phyloP scores from a whole-genome alignment of 2,113 vertebrate genomes.

The Protobothrops flavoviridis region DNA sequence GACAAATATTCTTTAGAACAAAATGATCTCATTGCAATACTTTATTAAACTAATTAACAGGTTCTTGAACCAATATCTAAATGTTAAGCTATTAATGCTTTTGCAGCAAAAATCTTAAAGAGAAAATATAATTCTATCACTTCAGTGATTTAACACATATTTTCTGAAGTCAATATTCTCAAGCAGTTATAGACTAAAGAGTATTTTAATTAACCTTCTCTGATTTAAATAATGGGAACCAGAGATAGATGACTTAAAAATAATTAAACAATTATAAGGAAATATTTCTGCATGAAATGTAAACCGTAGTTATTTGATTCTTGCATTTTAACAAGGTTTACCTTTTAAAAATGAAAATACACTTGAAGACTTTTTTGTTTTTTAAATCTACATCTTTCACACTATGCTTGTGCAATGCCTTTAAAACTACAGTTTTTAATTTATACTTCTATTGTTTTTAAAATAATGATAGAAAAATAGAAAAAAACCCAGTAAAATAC shows the following conservation, averaged over 20 bases:
- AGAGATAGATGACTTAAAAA: conserved; percentile 49
- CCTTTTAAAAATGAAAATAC: conserved; percentile 22
- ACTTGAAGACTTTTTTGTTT: background rate
- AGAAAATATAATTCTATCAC: conserved; percentile 65
- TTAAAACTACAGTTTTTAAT: background rate
- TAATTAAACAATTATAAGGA: conserved; percentile 39
- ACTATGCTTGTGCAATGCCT: background rate
- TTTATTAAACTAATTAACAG: conserved; percentile 85
- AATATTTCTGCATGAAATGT: conserved; percentile 17
- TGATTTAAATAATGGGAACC: conserved; percentile 77
- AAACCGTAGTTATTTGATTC: conserved; percentile 15
- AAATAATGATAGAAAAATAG: background rate
- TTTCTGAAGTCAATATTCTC: conserved; percentile 74
- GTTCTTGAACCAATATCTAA: conserved; percentile 81
- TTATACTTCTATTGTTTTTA: background rate
- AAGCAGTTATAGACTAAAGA: conserved; percentile 70
- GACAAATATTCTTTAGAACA: conserved; percentile 45
- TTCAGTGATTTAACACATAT: conserved; percentile 70
- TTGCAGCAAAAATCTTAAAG: conserved; percentile 64
- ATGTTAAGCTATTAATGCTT: conserved; percentile 85
- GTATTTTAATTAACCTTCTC: conserved; percentile 85
- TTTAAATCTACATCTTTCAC: background rate
- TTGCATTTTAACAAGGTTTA: background rate
- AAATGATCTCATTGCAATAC: conserved; percentile 61
- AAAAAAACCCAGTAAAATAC: background rate